Base-by-base conservation (phyloP, 37 sponge, comb jelly and placozoan species). In the Halichondria panicea region DNA sequence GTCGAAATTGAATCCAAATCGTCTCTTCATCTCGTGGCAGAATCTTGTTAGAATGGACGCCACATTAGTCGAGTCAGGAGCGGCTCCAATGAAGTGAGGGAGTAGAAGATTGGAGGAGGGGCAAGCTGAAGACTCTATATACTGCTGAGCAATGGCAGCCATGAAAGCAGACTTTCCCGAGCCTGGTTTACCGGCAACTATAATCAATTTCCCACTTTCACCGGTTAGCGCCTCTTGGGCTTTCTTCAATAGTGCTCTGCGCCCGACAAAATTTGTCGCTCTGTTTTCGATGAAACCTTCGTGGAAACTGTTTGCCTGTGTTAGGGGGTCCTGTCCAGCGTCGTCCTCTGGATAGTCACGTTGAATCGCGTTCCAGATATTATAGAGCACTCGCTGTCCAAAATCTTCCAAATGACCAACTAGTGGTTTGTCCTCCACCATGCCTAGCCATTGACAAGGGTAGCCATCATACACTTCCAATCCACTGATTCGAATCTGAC, bases 81-180 rank as follows among this genome's bases (percentile, higher is more conserved):
- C 79, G 1, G 92, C 88, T 70, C 97, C 97, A 31, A 89, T 63
- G 64, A 93, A 93, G 85, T 96, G 97, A 19, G 86, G 43, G 27
- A 92, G 36, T 12, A 96, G 72, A 15, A 71, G 53, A 24, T 56
- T 71, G 0, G 70, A 28, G 1, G 75, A 28, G 12, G 22, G 72
- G 42, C 63, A 37, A 15, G 30, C 22, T 13, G 33, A 31, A 27
- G 72, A 59, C 4, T 72, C 71, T 33, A 43, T 68, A 63, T 68
- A 82, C 62, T 87, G 69, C 50, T 86, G 83, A 28, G 89, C 78
- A 19, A 89, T 36, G 24, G 86, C 87, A 62, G 88, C 91, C 94
- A 96, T 90, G 75, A 96, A 83, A 25, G 97, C 90, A 36, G 94
- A 86, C 71, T 93, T 96, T 1, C 97, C 97, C 39, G 83, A 90